phyloP scores from a whole-genome alignment of 2,888 invertebrate genomes.

The Chloromyia formosa region DNA sequence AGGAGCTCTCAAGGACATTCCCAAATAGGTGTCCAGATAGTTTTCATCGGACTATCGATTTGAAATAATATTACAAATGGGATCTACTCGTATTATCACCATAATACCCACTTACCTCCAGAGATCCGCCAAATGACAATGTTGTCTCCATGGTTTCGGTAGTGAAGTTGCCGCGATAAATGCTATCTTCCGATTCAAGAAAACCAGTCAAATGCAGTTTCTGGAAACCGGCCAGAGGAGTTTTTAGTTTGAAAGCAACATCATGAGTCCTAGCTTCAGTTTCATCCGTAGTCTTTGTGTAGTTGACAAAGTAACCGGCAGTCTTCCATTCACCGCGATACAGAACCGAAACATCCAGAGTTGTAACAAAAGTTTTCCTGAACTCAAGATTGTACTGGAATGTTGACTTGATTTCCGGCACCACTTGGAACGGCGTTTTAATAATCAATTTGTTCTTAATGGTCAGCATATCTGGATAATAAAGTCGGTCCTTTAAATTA shows the following conservation, averaged over 20 bases:
- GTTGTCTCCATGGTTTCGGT: constrained; percentile 65
- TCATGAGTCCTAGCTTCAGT: constrained; percentile 64
- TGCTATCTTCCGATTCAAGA: constrained; percentile 66
- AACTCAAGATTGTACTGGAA: constrained; percentile 65
- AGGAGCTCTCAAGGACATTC: constrained; percentile 71
- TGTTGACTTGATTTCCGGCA: constrained; percentile 65
- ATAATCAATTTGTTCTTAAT: constrained; percentile 68
- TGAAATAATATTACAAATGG: neutral
- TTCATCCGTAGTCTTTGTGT: constrained; percentile 63
- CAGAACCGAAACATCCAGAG: constrained; percentile 64
- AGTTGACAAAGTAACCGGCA: constrained; percentile 66
- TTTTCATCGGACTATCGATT: constrained; percentile 66
- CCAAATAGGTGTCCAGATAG: constrained; percentile 71
- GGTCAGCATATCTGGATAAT: constrained; percentile 65
- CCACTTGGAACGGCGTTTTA: constrained; percentile 66
- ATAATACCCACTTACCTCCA: constrained; percentile 65
- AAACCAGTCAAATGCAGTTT: constrained; percentile 64
- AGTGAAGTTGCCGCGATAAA: constrained; percentile 66
- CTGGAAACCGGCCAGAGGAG: constrained; percentile 67
- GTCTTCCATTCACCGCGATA: constrained; percentile 60
- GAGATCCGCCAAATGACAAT: constrained; percentile 66
- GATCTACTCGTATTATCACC: neutral
- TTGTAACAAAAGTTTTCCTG: constrained; percentile 64
- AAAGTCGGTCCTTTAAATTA: constrained; percentile 68
- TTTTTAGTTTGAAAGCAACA: constrained; percentile 65